These are phyloP conservation scores for Choloepus hoffmanni DNA, from an alignment of 2,113 vertebrate species.

Conservation along the genomic window DNA sequence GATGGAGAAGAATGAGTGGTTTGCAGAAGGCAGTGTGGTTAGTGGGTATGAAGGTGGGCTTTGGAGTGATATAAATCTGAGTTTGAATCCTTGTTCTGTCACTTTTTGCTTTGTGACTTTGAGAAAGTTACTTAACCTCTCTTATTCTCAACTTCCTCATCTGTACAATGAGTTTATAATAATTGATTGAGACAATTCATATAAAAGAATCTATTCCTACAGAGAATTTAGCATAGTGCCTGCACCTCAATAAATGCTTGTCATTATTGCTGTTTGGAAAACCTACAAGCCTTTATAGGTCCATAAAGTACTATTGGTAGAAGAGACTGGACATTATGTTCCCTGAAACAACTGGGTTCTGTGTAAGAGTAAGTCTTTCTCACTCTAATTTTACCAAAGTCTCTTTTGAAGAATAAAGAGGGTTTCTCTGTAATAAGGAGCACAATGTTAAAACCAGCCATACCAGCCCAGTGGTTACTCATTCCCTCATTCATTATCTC, in stretches of 20 bases:
- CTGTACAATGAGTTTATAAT: neutral
- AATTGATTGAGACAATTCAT: neutral
- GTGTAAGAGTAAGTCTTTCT: neutral
- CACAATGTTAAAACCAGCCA: neutral
- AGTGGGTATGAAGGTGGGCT: neutral
- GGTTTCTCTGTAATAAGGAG: neutral
- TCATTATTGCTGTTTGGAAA: neutral
- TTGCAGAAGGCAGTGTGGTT: no score
- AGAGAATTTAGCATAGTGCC: neutral
- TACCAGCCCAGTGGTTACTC: no score
- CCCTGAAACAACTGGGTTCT: neutral
- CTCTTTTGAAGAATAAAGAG: constrained; percentile 34
- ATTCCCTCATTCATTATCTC: neutral
- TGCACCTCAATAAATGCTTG: neutral
- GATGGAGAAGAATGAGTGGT: neutral
- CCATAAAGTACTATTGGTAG: neutral
- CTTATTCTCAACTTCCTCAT: neutral
- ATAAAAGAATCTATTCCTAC: neutral
- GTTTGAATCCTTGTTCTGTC: neutral
- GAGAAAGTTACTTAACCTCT: neutral
- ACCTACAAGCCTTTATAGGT: neutral
- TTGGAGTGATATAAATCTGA: neutral
- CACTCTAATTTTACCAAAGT: neutral
- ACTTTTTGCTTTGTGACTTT: neutral
- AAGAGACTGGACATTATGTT: neutral